Evolutionary conservation across 2,113 vertebrate genomes (phyloP), one percentile per base, ranked within the genome.

Genomic region (Coracopsis vasa): DNA sequence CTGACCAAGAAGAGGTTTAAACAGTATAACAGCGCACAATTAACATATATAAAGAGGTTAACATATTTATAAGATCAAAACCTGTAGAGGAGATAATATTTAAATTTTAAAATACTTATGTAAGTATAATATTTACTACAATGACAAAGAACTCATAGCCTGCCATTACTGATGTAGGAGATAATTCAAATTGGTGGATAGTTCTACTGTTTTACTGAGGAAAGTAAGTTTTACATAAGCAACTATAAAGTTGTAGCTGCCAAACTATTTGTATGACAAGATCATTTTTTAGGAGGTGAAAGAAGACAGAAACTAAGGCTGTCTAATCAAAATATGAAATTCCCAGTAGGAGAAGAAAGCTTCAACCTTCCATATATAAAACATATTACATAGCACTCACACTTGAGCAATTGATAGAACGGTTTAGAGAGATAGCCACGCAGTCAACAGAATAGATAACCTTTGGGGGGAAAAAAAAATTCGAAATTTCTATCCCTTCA

Each of bases 361-460:
- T 95, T 94, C 88, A 96, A 29, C 86, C 75, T 96, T 80, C 88
- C 90, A 97, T 88, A 95, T 81, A 95, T 75, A 90, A 95, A 96
- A 86, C 60, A 86, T 94, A 96, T 94, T 96, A 78, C 69, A 81
- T 24, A 80, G 65, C 95, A 96, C 84, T 95, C 95, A 93, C 92
- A 95, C 92, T 94, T 86, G 88, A 95, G 72, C 90, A 94, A 81
- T 47, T 96, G 95, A 90, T 58, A 72, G 86, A 91, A 96, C 51
- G 35, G 64, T 84, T 94, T 80, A 86, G 80, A 95, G 61, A 90
- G 79, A 93, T 75, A 86, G 85, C 39, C 69, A 80, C 50, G 56
- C 80, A 96, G 90, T 92, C 95, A 96, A 92, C 90, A 93, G 82
- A 94, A 90, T 7, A 87, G 88, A 86, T 65, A 92, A 92, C 80